Percentiles rank a stretch among this genome's conserved stretches.
These are phyloP conservation scores for Cheilosia scutellata DNA, from an alignment of 2,888 invertebrate species.

Conservation along the genomic window DNA sequence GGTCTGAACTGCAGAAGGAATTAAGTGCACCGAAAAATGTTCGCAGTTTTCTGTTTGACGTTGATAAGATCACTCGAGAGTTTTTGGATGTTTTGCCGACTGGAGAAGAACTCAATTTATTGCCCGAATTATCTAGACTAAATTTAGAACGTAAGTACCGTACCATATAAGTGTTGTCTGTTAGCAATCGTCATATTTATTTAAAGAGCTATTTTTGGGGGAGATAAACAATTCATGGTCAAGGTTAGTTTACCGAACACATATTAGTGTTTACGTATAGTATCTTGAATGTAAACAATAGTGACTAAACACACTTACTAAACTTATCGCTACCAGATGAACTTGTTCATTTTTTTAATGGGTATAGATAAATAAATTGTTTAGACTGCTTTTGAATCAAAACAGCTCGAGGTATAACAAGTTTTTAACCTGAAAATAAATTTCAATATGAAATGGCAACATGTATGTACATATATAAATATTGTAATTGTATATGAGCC, in stretches of 20 bases:
- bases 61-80: constrained; percentile 88
- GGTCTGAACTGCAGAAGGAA: constrained; percentile 92
- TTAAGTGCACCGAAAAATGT: constrained; percentile 90
- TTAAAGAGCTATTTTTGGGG: neutral
- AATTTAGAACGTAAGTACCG: constrained; percentile 90
- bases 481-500: too few species aligned
- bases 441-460: too few species aligned
- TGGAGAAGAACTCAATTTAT: constrained; percentile 86
- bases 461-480: too few species aligned
- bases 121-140: constrained; percentile 89
- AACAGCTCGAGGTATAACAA: too few species aligned
- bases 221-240: constrained; percentile 2
- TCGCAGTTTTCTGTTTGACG: constrained; percentile 87
- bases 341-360: too few species aligned
- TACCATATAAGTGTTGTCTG: neutral
- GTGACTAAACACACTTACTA: neutral
- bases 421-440: too few species aligned
- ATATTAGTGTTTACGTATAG: neutral
- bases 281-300: neutral
- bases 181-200: neutral
- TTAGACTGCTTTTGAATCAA: too few species aligned
- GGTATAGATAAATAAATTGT: neutral
- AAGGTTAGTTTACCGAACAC: constrained; percentile 1
- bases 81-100: constrained; percentile 86
- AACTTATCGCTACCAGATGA: neutral